A percentile compares a stretch with the other conserved stretches of the same genome.
phyloP scores from a whole-genome alignment of 1,140 invertebrate species.

The Andrena cerasifolii region DNA sequence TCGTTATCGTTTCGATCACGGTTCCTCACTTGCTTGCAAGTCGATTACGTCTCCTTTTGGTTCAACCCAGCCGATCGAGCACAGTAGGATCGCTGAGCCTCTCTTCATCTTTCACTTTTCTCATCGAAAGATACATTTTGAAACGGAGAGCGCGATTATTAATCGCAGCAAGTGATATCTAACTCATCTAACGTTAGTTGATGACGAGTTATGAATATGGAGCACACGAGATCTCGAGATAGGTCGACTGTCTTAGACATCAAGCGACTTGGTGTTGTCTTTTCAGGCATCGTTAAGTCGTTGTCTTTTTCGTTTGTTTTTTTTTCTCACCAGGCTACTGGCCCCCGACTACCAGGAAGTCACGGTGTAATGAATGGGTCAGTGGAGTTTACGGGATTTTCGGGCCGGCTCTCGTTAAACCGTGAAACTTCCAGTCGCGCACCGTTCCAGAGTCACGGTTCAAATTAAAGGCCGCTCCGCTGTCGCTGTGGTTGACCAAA shows the following conservation, averaged over 20 bases:
- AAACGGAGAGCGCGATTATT: too few relatives aligned
- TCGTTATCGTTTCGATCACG: constrained; percentile 20
- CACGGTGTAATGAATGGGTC: neutral
- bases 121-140: too few relatives aligned
- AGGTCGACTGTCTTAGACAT: too few relatives aligned
- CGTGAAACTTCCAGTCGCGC: neutral
- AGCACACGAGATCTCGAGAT: too few relatives aligned
- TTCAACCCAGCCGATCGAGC: neutral
- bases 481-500: neutral
- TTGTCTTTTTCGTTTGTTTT: too few relatives aligned
- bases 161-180: too few relatives aligned
- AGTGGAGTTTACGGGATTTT: neutral
- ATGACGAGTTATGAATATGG: too few relatives aligned
- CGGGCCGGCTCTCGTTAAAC: neutral
- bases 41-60: neutral
- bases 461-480: neutral
- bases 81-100: neutral
- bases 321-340: neutral
- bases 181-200: too few relatives aligned
- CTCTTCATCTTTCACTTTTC: too few relatives aligned
- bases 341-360: neutral
- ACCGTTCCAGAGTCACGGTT: too few relatives aligned
- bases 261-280: too few relatives aligned
- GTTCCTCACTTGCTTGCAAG: constrained; percentile 9
- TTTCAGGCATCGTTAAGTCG: neutral